Percentiles rank a stretch among this genome's conserved stretches.
phyloP scores from a whole-genome alignment of 2,113 vertebrate genomes.

The Suricata suricatta region DNA sequence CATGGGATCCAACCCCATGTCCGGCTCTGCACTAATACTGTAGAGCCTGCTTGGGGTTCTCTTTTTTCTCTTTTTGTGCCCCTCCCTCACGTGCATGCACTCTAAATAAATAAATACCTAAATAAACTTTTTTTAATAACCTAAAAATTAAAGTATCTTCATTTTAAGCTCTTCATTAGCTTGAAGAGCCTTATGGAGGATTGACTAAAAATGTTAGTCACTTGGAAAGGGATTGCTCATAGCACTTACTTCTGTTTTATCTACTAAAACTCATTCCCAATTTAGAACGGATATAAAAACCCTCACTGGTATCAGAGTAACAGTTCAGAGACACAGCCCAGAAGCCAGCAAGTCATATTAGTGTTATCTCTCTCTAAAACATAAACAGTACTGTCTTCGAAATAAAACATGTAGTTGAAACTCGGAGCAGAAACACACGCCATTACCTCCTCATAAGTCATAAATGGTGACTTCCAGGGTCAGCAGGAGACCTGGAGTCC shows the following conservation, averaged over 20 bases:
- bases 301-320: background rate
- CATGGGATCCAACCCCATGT: no score
- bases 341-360: background rate
- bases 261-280: constrained; percentile 11
- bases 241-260: background rate
- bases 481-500: background rate
- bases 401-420: background rate
- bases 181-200: background rate
- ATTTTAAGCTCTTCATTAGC: background rate
- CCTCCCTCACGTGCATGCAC: no score
- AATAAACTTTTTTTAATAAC: no score
- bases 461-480: background rate
- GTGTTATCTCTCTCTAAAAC: constrained; percentile 41
- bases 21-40: no score
- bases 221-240: background rate
- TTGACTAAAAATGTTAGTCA: background rate
- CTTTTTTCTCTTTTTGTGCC: no score
- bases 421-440: background rate
- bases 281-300: background rate
- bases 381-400: background rate
- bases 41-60: no score
- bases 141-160: background rate
- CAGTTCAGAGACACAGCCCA: background rate
- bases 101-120: no score
- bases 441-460: background rate